These are phyloP conservation scores for Drosophila subobscura DNA, from an alignment of 1,140 invertebrate species.

Conservation along the genomic window DNA sequence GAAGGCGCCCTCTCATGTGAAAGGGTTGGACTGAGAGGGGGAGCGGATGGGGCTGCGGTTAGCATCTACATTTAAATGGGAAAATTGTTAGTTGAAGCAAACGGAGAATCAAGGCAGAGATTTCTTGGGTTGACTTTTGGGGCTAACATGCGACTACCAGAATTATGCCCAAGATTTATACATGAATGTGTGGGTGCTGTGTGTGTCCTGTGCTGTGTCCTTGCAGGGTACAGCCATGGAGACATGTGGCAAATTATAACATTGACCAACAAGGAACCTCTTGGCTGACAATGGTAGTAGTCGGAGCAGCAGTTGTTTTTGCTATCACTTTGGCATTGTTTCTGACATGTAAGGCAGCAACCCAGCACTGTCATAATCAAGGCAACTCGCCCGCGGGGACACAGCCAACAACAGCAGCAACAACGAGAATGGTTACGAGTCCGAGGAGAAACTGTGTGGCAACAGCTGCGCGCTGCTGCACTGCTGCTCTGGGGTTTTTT, in stretches of 20 bases:
- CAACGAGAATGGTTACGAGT: conserved; percentile 6
- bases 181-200: neutral
- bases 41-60: neutral
- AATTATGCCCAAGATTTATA: conserved; percentile 39
- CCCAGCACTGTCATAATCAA: conserved; percentile 66
- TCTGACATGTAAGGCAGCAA: conserved; percentile 42
- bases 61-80: conserved; percentile 48
- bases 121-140: conserved; percentile 13
- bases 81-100: conserved; percentile 49
- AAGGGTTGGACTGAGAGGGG: neutral
- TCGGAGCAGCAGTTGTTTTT: conserved; percentile 8
- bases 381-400: conserved; percentile 56
- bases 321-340: conserved; percentile 25
- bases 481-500: conserved; percentile 11
- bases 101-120: conserved; percentile 35
- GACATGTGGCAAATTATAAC: conserved; percentile 58
- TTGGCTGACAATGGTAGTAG: conserved; percentile 36
- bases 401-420: neutral
- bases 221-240: conserved; percentile 34
- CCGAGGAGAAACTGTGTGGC: neutral
- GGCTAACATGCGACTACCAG: conserved; percentile 5
- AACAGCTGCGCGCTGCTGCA: conserved; percentile 8
- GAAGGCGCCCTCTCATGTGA: conserved; percentile 29
- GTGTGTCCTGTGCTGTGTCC: conserved; percentile 37
- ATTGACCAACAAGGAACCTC: conserved; percentile 52